Base-by-base conservation (phyloP, 2,113 vertebrate species). In the Vulpes vulpes region DNA sequence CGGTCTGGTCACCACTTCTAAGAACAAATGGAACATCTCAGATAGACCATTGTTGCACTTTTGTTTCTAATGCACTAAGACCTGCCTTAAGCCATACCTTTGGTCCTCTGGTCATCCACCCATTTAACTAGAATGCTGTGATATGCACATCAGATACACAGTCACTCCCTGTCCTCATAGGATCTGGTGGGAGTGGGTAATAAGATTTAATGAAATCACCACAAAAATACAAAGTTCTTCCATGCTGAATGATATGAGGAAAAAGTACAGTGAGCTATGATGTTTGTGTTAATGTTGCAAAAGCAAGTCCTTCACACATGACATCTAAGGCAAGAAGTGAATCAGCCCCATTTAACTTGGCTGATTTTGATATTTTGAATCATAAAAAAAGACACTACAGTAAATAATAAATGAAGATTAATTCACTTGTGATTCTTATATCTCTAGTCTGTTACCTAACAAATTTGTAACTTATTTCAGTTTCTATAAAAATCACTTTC, bases 401-500 rank as follows among this genome's bases (percentile, higher is more conserved):
- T 91, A 80, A 43, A 43, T 69, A 30, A 35, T 60, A 76, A 60
- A 7, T 71, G 15, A 78, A 59, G 2, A 67, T 79, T 53, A 57
- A 80, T 93, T 59, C 11, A 51, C 8, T 76, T 87, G 59, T 65
- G 30, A 81, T 53, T 11, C 35, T 38, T 32, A 69, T 1, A 80
- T 83, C 67, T 95, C 57, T 86, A 22, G 6, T 55, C 14, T 53
- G 38, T 80, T 91, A 71, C 51, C 81, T 85, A 92, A 89, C 25
- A 89, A 78, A 14, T 83, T 80, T 92, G 17, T 59, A 87, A 84
- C 11, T 73, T 22, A 20, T 35, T 35, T 65, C 8, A 6, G 49
- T 94, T 96, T 90, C 20, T 57, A 38, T 65, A 96, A 57, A 97
- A 96, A 87, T 83, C 11, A 62, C 25, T 92, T 89, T 87, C 20